phyloP scores from a whole-genome alignment of 1,140 invertebrate species.

The Homalodisca vitripennis region DNA sequence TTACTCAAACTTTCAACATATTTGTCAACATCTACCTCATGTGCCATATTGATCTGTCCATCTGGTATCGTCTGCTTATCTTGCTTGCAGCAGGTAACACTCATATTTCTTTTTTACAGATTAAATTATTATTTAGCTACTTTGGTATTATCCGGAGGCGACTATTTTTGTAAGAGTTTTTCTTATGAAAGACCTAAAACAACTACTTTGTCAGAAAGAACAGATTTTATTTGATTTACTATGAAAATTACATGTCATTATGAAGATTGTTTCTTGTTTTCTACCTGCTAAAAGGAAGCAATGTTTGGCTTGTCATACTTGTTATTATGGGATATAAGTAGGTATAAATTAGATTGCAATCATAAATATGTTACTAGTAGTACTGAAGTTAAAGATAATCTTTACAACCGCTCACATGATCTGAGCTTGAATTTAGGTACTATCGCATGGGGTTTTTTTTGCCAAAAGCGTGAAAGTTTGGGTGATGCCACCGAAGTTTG shows the following conservation, averaged over 20 bases:
- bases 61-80: conserved; percentile 64
- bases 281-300: too few relatives aligned
- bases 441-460: too few relatives aligned
- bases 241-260: not conserved
- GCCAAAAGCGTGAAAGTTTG: too few relatives aligned
- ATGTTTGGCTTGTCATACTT: too few relatives aligned
- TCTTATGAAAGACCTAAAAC: not conserved
- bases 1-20: conserved; percentile 63
- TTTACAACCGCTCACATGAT: too few relatives aligned
- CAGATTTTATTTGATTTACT: not conserved
- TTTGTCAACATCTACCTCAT: conserved; percentile 68
- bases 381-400: too few relatives aligned
- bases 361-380: too few relatives aligned
- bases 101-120: not conserved
- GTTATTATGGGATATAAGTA: too few relatives aligned
- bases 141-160: not conserved
- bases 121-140: not conserved
- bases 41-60: conserved; percentile 60
- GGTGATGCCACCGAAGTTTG: too few relatives aligned
- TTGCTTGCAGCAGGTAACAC: conserved; percentile 56
- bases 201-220: not conserved
- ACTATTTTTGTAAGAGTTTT: not conserved
- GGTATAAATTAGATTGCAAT: too few relatives aligned
- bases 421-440: too few relatives aligned
- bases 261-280: not conserved